phyloP scores from a whole-genome alignment of 2,797 vertebrate species.

The Urophycis tenuis region DNA sequence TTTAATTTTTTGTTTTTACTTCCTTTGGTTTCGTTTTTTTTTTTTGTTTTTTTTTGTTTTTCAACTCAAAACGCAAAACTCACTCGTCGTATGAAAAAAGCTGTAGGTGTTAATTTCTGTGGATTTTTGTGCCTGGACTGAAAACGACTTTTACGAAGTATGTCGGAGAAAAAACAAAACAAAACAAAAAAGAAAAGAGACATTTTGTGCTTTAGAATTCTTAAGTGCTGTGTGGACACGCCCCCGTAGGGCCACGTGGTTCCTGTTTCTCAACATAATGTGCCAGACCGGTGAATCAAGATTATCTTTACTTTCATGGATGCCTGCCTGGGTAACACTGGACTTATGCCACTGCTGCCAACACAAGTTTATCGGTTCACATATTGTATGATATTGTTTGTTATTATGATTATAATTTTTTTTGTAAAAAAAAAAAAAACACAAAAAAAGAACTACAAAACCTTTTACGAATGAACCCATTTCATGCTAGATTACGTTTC shows the following conservation, averaged over 20 bases:
- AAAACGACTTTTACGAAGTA: slow-evolving; percentile 49
- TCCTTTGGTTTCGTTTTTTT: slow-evolving; percentile 22
- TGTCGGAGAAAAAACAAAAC: neutral
- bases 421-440: neutral
- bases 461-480: slow-evolving; percentile 46
- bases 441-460: slow-evolving; percentile 1
- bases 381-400: slow-evolving; percentile 16
- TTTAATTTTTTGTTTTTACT: neutral
- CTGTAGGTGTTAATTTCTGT: slow-evolving; percentile 50
- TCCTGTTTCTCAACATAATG: slow-evolving; percentile 57
- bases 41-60: neutral
- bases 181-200: slow-evolving; percentile 55
- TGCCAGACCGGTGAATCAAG: slow-evolving; percentile 70
- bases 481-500: slow-evolving; percentile 30
- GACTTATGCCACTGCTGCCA: slow-evolving; percentile 64
- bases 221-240: slow-evolving; percentile 94
- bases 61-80: slow-evolving; percentile 29
- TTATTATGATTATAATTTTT: neutral
- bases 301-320: slow-evolving; percentile 36
- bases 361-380: slow-evolving; percentile 49
- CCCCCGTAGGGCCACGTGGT: slow-evolving; percentile 51
- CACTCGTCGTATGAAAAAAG: slow-evolving; percentile 34
- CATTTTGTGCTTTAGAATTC: slow-evolving; percentile 70
- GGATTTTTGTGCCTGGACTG: slow-evolving; percentile 64
- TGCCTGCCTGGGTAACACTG: slow-evolving; percentile 55